Evolutionary conservation across 2,113 vertebrate genomes (phyloP).

Genomic region (Podocnemis expansa): DNA sequence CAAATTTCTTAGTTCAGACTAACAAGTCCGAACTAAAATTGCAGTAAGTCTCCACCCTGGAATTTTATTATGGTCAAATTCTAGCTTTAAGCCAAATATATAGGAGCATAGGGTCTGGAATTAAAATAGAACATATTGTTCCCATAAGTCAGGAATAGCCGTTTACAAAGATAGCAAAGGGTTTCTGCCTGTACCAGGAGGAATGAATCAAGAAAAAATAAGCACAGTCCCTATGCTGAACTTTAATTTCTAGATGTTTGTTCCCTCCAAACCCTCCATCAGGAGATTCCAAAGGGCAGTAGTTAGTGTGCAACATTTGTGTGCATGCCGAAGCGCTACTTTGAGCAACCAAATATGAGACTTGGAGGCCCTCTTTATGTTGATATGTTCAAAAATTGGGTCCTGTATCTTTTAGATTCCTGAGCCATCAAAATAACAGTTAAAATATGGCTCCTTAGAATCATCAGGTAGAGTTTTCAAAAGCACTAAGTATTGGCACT

Average conservation of each 20-base stretch:
- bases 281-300: background rate
- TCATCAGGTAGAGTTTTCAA: no score
- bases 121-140: constrained; percentile 13
- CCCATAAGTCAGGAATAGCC: background rate
- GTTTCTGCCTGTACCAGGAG: background rate
- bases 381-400: no score
- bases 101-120: constrained; percentile 48
- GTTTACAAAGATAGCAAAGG: background rate
- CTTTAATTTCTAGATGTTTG: background rate
- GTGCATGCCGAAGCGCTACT: no score
- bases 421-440: no score
- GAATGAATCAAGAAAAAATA: background rate
- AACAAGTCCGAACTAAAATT: no score
- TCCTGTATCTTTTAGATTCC: no score
- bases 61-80: background rate
- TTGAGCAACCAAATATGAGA: no score
- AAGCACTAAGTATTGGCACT: no score
- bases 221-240: background rate
- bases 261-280: background rate
- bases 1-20: no score
- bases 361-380: no score
- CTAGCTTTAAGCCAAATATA: constrained; percentile 41
- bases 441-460: no score
- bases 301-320: no score
- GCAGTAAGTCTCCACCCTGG: background rate